Percentiles rank a stretch among this genome's conserved stretches.
phyloP scores from a whole-genome alignment of 2,888 invertebrate species.

The Lottia scabra region DNA sequence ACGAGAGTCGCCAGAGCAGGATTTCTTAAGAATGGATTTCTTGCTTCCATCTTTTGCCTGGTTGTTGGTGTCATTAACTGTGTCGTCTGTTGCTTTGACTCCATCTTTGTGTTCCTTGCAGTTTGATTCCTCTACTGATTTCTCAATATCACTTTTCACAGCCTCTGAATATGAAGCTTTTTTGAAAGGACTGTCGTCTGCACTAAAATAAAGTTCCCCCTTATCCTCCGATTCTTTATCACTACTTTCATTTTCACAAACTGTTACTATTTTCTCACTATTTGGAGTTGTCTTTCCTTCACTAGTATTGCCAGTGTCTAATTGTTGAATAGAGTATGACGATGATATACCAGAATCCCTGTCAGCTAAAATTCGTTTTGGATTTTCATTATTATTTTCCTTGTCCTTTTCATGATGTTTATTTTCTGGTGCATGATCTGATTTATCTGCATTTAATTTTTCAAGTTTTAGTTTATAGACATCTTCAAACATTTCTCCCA shows the following conservation, averaged over 20 bases:
- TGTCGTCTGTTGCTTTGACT: neutral
- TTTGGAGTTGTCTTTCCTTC: slow-evolving; percentile 16
- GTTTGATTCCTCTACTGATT: neutral
- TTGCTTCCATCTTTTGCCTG: neutral
- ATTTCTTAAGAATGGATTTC: neutral
- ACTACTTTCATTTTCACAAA: neutral
- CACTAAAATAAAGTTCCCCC: neutral
- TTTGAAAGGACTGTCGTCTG: neutral
- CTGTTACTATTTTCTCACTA: neutral
- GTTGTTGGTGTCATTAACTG: neutral
- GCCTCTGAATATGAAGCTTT: neutral
- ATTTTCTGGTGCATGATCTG: no score
- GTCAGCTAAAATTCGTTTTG: no score
- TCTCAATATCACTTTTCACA: neutral
- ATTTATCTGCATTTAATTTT: neutral
- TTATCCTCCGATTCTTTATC: neutral
- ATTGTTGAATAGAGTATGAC: no score
- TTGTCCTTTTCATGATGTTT: no score
- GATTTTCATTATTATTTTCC: no score
- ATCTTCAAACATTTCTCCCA: neutral
- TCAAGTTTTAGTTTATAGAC: neutral
- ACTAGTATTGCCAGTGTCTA: neutral
- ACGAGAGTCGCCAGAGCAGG: neutral
- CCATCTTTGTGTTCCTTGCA: neutral
- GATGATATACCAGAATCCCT: no score